Percentiles rank a stretch among this genome's conserved stretches.
phyloP scores from a whole-genome alignment of 2,113 vertebrate genomes.

The Engystomops pustulosus region DNA sequence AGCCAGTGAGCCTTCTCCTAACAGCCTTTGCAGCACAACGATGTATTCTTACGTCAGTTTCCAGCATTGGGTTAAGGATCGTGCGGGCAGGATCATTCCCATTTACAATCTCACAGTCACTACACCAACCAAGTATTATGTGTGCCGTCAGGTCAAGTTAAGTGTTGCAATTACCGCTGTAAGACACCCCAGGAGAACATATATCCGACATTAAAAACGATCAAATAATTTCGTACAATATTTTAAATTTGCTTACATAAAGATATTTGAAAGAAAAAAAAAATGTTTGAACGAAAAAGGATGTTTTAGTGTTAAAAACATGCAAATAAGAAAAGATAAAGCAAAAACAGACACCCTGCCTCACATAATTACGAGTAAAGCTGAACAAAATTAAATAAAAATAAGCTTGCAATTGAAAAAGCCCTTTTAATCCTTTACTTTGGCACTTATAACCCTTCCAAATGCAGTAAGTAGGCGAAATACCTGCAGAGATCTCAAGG shows the following conservation, averaged over 20 bases:
- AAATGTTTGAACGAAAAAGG: background rate
- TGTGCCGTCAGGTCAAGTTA: too few species aligned
- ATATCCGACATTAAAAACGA: background rate
- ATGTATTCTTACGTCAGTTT: too few species aligned
- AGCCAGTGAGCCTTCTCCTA: too few species aligned
- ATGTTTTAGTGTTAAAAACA: background rate
- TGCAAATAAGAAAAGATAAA: slow-evolving; percentile 1
- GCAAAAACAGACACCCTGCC: slow-evolving; percentile 28
- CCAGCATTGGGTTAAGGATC: too few species aligned
- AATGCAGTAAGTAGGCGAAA: slow-evolving; percentile 47
- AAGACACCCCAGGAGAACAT: background rate
- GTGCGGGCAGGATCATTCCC: too few species aligned
- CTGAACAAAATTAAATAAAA: slow-evolving; percentile 49
- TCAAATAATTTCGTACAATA: background rate
- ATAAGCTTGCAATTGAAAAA: slow-evolving; percentile 21
- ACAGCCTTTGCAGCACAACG: too few species aligned
- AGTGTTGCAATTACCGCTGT: too few species aligned
- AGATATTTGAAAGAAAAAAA: background rate
- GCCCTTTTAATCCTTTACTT: slow-evolving; percentile 52
- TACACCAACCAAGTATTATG: too few species aligned
- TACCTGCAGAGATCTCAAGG: slow-evolving; percentile 45
- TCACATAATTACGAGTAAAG: slow-evolving; percentile 15
- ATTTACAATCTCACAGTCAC: too few species aligned
- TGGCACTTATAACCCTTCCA: slow-evolving; percentile 40
- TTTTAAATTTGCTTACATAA: background rate